Evolutionary conservation across 2,797 vertebrate genomes (phyloP).

Genomic region (Odontamblyopus lacepedii): DNA sequence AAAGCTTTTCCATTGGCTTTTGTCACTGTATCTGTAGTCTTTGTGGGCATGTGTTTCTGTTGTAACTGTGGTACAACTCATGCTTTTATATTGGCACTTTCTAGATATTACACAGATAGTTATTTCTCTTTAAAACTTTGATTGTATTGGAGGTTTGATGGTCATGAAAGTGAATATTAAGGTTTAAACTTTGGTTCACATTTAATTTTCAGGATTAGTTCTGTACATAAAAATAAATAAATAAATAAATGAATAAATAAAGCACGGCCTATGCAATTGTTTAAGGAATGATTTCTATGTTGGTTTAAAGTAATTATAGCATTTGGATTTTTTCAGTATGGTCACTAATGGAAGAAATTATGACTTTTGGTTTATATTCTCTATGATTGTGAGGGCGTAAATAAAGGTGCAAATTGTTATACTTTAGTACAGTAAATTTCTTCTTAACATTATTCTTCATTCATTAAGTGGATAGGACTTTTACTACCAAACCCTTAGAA

Average conservation of each 20-base stretch:
- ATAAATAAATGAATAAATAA: too few species aligned
- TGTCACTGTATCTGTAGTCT: slow-evolving; percentile 21
- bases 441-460: too few species aligned
- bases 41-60: slow-evolving; percentile 33
- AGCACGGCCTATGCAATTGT: too few species aligned
- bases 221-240: background rate
- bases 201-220: background rate
- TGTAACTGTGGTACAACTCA: slow-evolving; percentile 36
- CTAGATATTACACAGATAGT: slow-evolving; percentile 37
- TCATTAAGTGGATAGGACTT: background rate
- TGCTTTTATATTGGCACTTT: slow-evolving; percentile 24
- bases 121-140: slow-evolving; percentile 27
- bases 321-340: too few species aligned
- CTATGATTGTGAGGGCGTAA: too few species aligned
- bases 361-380: too few species aligned
- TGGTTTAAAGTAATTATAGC: too few species aligned
- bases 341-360: too few species aligned
- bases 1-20: slow-evolving; percentile 54
- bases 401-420: too few species aligned
- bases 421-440: too few species aligned
- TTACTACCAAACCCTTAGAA: background rate
- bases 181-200: background rate
- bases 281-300: too few species aligned
- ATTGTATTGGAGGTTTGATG: slow-evolving; percentile 25
- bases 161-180: slow-evolving; percentile 22